Conservation (phyloP, 2,797 vertebrate species). For the Sphenopsis melanotis region DNA sequence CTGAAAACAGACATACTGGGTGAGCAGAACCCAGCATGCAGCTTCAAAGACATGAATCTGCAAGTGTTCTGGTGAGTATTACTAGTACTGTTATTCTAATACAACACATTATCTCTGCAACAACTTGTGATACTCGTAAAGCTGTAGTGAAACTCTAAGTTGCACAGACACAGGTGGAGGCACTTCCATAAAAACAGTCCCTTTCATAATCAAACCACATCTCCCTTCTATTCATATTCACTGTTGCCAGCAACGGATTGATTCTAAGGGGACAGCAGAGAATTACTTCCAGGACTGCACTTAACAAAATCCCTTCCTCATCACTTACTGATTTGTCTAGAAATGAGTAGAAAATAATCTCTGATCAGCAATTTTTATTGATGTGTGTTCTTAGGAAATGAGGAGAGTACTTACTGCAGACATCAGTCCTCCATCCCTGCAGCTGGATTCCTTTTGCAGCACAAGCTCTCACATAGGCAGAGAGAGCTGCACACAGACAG, state of each 20-base stretch:
- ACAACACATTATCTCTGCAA: neutral
- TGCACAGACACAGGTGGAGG: neutral
- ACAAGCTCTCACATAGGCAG: conserved; percentile 68
- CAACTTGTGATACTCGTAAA: neutral
- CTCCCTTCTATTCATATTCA: neutral
- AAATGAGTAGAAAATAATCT: neutral
- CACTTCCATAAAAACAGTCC: neutral
- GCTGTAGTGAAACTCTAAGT: neutral
- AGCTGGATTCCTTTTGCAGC: conserved; percentile 55
- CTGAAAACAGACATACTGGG: neutral
- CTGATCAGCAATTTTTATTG: neutral
- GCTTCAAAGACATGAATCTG: neutral
- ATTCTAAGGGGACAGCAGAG: neutral
- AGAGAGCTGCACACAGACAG: conserved; percentile 85
- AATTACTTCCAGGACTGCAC: neutral
- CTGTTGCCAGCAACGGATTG: neutral
- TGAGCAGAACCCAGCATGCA: neutral
- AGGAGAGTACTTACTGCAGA: conserved; percentile 65
- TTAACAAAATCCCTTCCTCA: neutral
- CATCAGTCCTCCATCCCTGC: conserved; percentile 51
- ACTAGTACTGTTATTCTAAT: neutral
- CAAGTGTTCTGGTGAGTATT: neutral
- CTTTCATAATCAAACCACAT: neutral
- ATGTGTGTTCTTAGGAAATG: neutral
- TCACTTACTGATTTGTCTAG: neutral